Evolutionary conservation across 2,113 vertebrate species (phyloP), one percentile per base, ranked within the genome.

Genomic region (Cepphus grylle): DNA sequence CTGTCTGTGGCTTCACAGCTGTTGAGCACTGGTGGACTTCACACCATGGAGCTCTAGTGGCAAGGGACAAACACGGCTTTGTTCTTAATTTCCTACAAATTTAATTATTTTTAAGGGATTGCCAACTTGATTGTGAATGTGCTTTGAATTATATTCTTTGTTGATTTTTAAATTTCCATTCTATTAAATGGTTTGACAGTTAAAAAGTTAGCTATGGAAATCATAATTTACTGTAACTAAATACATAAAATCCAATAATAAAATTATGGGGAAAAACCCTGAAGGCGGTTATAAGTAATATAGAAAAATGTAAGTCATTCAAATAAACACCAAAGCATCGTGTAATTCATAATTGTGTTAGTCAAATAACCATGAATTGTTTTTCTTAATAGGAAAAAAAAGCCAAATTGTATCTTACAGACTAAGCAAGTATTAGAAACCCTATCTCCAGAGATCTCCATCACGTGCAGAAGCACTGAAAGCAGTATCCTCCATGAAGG

Each of bases 51-150:
- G 45, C 56, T 95, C 52, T 67, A 67, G 65, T 63, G 61, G 77
- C 73, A 81, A 79, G 70, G 70, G 83, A 81, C 56, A 97, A 93
- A 81, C 61, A n/a, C 38, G 49, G 45, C 83, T 91, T 94, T 97
- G 70, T 87, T 93, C 81, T 94, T 61, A 0, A 3, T 65, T 92
- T 91, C 73, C 27, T 95, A 76, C 56, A 87, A 87, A 94, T 87
- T 40, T 13, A 81, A 87, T 95, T 91, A 79, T 69, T 91, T 94
- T 62, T 52, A 90, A 52, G 16, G n/a, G 72, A 56, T 92, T 67
- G 30, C 6, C 5, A 66, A 94, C 29, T 78, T 8, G 14, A 72
- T 79, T 81, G 42, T 59, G 80, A 96, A 56, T 27, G 10, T 65
- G 27, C 13, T 81, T 86, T 81, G 65, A 72, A 49, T 45, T 63